Percentiles rank a stretch among this genome's conserved stretches.
Evolutionary conservation across 2,797 vertebrate species (phyloP).

Genomic region (Mallotus villosus): DNA sequence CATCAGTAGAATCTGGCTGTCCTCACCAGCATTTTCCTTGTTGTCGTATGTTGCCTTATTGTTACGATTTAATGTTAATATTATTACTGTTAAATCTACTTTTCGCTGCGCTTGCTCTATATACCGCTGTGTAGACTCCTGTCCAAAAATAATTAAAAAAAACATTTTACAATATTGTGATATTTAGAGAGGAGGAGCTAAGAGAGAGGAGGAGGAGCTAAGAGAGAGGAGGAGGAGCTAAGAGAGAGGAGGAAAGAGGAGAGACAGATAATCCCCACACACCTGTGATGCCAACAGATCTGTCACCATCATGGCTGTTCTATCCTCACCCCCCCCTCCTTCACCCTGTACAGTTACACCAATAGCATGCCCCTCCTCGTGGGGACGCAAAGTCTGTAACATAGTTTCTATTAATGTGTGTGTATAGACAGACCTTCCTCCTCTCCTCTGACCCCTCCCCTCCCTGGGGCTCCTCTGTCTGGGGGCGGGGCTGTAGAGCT

Average conservation of each 20-base stretch:
- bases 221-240: no score
- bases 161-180: conserved; percentile 46
- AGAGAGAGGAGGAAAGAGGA: no score
- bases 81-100: conserved; percentile 58
- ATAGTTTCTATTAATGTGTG: conserved; percentile 78
- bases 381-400: conserved; percentile 74
- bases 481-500: conserved; percentile 17
- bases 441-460: not conserved
- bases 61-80: conserved; percentile 49
- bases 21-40: conserved; percentile 66
- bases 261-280: not conserved
- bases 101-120: conserved; percentile 60
- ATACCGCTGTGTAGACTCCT: conserved; percentile 43
- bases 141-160: conserved; percentile 54
- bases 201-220: no score
- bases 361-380: conserved; percentile 13
- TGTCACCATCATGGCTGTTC: not conserved
- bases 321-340: not conserved
- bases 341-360: no score
- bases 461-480: not conserved
- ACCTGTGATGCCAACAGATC: not conserved
- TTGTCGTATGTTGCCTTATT: conserved; percentile 76
- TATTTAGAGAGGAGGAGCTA: conserved; percentile 23
- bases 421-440: conserved; percentile 64
- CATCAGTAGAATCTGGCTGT: conserved; percentile 59